phyloP scores from a whole-genome alignment of 1,140 invertebrate genomes.

The Halesus radiatus region DNA sequence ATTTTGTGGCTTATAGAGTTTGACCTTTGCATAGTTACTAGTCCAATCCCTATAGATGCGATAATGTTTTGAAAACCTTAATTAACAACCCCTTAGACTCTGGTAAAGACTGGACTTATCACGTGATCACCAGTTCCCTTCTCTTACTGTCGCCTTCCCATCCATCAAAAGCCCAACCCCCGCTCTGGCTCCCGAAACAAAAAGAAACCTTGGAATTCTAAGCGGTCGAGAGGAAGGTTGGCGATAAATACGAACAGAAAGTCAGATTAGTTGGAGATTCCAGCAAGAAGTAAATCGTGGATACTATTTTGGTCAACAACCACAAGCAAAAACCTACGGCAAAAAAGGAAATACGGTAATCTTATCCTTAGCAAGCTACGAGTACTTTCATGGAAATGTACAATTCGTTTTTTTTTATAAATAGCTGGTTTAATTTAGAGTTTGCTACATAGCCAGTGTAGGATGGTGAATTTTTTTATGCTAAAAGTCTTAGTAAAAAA shows the following conservation, averaged over 20 bases:
- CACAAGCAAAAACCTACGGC: not conserved
- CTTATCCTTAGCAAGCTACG: no score
- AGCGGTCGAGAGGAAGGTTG: conserved; percentile 31
- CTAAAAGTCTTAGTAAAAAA: no score
- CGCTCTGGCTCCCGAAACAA: conserved; percentile 18
- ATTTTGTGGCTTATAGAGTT: no score
- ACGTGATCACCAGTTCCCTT: conserved; percentile 19
- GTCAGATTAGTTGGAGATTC: conserved; percentile 47
- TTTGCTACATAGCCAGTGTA: no score
- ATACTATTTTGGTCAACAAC: not conserved
- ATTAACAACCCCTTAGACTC: not conserved
- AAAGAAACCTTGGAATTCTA: conserved; percentile 42
- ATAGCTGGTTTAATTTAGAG: no score
- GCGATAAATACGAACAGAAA: conserved; percentile 48
- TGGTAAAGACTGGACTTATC: conserved; percentile 21
- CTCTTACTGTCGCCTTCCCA: conserved; percentile 39
- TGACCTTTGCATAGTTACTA: no score
- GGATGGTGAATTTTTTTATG: no score
- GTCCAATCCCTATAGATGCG: not conserved
- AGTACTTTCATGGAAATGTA: no score
- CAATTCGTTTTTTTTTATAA: no score
- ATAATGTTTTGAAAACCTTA: not conserved
- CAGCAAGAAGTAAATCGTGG: not conserved
- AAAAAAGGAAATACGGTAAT: not conserved
- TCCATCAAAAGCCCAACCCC: conserved; percentile 48